These are phyloP conservation scores for Leptinotarsa peninsularis DNA, from an alignment of 2,888 invertebrate species.

Conservation along the genomic window DNA sequence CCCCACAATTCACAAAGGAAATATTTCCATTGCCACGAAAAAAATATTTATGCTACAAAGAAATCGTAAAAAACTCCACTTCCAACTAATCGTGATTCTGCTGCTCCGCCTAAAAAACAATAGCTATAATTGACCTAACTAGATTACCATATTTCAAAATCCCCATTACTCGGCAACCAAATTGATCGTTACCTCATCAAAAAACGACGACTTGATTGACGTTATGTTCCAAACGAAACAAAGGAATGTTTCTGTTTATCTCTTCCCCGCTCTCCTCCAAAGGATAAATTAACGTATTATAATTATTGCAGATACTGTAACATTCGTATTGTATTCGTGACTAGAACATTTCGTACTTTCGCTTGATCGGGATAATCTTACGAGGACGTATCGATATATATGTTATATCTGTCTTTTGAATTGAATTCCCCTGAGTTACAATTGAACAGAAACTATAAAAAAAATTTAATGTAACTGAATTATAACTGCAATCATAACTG, in stretches of 20 bases:
- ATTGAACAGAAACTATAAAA: no score
- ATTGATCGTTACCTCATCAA: conserved; percentile 28
- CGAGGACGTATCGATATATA: not conserved
- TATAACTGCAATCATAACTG: no score
- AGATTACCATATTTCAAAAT: conserved; percentile 22
- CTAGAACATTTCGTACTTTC: conserved; percentile 24
- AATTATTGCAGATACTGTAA: conserved; percentile 24
- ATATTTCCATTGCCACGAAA: not conserved
- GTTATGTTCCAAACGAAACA: conserved; percentile 18
- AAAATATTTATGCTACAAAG: not conserved
- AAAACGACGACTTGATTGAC: conserved; percentile 11
- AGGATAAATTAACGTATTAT: conserved; percentile 33
- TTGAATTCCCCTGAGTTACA: no score
- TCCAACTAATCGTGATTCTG: not conserved
- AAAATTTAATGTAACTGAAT: no score
- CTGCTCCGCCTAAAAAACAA: conserved; percentile 14
- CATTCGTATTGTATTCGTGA: conserved; percentile 31
- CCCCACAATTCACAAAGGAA: no score
- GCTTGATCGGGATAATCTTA: conserved; percentile 4
- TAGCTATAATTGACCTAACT: conserved; percentile 10
- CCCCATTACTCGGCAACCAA: conserved; percentile 23
- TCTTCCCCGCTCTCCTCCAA: conserved; percentile 25
- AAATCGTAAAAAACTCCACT: not conserved
- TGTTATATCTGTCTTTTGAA: no score
- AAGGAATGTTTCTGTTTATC: conserved; percentile 31